Evolutionary conservation across 2,113 vertebrate species (phyloP).

Genomic region (Ivindomyrus marchei): DNA sequence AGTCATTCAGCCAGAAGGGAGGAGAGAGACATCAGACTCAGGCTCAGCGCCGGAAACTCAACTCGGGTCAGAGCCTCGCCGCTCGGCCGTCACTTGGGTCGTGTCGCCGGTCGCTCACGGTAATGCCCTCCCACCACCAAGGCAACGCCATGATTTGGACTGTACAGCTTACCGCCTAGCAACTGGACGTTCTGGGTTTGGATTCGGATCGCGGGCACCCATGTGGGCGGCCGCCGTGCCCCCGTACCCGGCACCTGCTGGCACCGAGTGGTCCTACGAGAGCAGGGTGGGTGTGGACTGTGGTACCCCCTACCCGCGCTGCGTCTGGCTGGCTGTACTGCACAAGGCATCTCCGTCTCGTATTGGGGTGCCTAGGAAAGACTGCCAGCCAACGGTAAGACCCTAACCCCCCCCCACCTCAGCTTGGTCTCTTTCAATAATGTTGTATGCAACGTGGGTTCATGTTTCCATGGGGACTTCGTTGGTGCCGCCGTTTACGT

Average conservation of each 20-base stretch:
- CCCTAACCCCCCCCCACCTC: background rate
- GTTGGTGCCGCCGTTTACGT: background rate
- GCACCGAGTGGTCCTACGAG: conserved; percentile 72
- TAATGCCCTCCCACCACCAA: background rate
- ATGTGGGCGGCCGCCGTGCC: conserved; percentile 53
- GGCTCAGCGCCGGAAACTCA: no score
- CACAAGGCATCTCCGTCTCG: conserved; percentile 36
- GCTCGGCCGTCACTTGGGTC: background rate
- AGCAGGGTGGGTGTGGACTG: conserved; percentile 83
- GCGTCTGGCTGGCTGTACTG: conserved; percentile 82
- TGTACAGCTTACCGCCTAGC: background rate
- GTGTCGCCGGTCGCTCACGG: background rate
- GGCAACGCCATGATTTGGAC: background rate
- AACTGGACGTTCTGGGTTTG: background rate
- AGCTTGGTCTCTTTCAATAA: background rate
- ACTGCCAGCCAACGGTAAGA: conserved; percentile 53
- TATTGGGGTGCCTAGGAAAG: conserved; percentile 10
- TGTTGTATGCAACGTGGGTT: background rate
- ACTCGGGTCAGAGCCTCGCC: background rate
- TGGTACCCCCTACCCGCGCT: conserved; percentile 82
- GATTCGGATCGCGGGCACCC: background rate
- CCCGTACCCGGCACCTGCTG: conserved; percentile 38
- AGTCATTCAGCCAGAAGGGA: background rate
- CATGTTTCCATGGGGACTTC: background rate
- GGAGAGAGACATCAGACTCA: background rate